These are phyloP conservation scores for Tamandua tetradactyla DNA, from an alignment of 2,797 vertebrate genomes.

Conservation along the genomic window DNA sequence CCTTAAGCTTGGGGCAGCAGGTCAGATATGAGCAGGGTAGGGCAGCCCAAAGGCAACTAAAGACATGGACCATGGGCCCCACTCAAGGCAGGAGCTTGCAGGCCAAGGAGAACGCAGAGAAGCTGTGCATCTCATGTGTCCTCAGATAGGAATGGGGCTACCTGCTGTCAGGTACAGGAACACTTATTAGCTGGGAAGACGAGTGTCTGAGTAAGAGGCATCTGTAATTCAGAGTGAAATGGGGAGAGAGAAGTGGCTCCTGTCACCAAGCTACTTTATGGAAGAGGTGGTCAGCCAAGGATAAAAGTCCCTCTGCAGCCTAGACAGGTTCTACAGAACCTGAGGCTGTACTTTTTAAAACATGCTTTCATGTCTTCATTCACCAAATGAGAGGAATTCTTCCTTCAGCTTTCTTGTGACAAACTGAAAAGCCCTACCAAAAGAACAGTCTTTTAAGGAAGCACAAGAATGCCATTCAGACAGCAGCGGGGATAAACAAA, in stretches of 20 bases:
- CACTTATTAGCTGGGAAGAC: background rate
- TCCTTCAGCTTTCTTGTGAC: background rate
- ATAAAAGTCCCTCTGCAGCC: background rate
- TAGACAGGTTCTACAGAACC: background rate
- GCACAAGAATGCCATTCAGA: background rate
- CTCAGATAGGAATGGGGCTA: background rate
- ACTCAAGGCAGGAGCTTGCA: background rate
- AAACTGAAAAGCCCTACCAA: background rate
- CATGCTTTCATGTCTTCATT: background rate
- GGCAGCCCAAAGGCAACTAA: background rate
- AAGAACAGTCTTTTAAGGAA: background rate
- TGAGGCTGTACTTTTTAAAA: background rate
- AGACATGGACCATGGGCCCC: background rate
- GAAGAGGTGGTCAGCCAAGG: background rate
- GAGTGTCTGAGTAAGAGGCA: background rate
- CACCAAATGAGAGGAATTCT: background rate
- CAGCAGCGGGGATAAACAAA: background rate
- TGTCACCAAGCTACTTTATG: background rate
- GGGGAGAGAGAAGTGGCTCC: background rate
- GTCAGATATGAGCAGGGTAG: background rate
- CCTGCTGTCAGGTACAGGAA: background rate
- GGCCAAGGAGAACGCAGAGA: background rate
- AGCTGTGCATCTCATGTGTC: rapidly evolving
- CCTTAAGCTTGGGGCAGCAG: background rate
- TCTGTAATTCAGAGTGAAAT: background rate